phyloP scores from a whole-genome alignment of 1,140 invertebrate genomes.

The Drosophila ironensis region DNA sequence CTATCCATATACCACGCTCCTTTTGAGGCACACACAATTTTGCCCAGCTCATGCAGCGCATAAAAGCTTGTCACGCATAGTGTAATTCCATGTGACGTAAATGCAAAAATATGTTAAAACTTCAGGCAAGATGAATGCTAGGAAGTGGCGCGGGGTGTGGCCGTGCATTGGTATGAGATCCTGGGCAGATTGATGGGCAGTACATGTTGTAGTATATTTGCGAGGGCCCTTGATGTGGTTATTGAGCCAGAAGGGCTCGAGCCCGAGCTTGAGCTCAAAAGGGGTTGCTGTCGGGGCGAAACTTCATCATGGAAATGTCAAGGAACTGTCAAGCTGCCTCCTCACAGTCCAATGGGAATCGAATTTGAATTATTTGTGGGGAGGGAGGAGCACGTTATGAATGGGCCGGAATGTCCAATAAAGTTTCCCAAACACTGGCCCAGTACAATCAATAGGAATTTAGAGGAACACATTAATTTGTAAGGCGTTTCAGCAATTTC shows the following conservation, averaged over 20 bases:
- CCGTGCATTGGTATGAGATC: conserved; percentile 37
- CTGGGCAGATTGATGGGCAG: conserved; percentile 45
- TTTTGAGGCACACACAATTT: conserved; percentile 18
- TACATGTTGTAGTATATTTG: conserved; percentile 25
- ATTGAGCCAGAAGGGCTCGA: conserved; percentile 43
- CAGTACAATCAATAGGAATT: not conserved
- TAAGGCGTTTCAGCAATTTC: not conserved
- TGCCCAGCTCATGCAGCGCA: conserved; percentile 27
- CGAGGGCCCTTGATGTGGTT: conserved; percentile 27
- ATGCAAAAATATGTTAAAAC: conserved; percentile 79
- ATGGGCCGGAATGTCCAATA: not conserved
- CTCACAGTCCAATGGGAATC: conserved; percentile 2
- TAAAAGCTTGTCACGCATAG: conserved; percentile 77
- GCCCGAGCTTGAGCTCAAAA: conserved; percentile 11
- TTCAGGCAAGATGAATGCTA: conserved; percentile 54
- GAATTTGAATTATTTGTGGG: conserved; percentile 18
- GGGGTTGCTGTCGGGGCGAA: conserved; percentile 18
- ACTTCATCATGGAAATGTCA: conserved; percentile 42
- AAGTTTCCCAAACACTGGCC: too few relatives aligned
- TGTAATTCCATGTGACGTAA: conserved; percentile 76
- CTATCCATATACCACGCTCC: not conserved
- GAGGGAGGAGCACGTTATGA: not conserved
- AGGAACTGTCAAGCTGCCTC: conserved; percentile 35
- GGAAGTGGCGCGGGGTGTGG: not conserved
- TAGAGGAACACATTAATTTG: too few relatives aligned